Base-by-base conservation (phyloP, 1,140 invertebrate species). In the Colletes latitarsis region DNA sequence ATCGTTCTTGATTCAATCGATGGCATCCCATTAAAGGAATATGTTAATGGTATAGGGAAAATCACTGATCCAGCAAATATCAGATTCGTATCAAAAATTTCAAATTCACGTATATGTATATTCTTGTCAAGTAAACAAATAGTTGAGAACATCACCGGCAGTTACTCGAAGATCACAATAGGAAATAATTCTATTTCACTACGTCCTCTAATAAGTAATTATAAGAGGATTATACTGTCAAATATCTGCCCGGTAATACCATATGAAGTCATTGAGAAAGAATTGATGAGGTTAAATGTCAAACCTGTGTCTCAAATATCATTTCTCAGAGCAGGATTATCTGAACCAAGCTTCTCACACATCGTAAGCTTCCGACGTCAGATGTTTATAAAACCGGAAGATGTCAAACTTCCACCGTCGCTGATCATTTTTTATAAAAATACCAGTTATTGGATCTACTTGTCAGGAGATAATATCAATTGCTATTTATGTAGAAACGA, bases 241-340 rank as follows among this genome's bases (percentile, higher is more conserved):
- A 86, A 86, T 71, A 82, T 86, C 5, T 77, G 60, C 39, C 69
- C 82, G n/a, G n/a, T 66, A n/a, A 78, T 82, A 19, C 70, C 78
- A 4, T 53, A 86, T 53, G n/a, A n/a, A 41, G 49, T 60, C 0
- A 57, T 84, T 43, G 64, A 78, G 46, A 19, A 68, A 15, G 49
- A 30, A 19, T 57, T 86, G 14, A 67, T 75, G 21, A 75, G 67
- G 21, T 15, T 77, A 49, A 67, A 67, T 8, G 58, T 73, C 2
- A 73, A 43, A 43, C 17, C 12, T 41, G n/a, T 15, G 8, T 73
- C 70, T 41, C 14, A 17, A 41, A 46, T 62, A 46, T 41, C 57
- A 15, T 19, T 19, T 43, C 57, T 60, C 15, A 60, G 57, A 14
- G 39, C 70, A 5, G 69, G 52, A 17, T 1, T 71, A 6, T 43